Base-by-base conservation (phyloP, 1,140 invertebrate species). In the Ceratina calcarata region DNA sequence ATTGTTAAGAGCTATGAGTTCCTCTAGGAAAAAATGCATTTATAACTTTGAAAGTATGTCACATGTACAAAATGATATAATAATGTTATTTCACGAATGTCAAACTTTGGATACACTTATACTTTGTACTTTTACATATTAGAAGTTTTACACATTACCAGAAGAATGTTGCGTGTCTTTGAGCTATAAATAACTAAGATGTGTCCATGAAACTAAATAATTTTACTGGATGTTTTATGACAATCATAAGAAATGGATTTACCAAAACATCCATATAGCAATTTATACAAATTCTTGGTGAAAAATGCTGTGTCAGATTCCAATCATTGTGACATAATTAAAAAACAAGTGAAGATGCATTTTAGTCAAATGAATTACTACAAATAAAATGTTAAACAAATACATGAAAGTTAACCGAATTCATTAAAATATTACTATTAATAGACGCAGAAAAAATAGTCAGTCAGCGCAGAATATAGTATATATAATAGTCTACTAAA, bases 31-130 rank as follows among this genome's bases (percentile, higher is more conserved):
- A 61, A 51, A 18, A 64, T 55, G 1, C 22, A 20, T 32, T 49
- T 15, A 60, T 10, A 49, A 24, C n/a, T 69, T 69, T 27, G 37
- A 10, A n/a, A 68, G 60, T 58, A 58, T 27, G 22, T 45, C 32
- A 27, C 22, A 57, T 13, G 7, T 10, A 55, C 15, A 58, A 69
- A 45, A 62, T 71, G 8, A 62, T 6, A 77, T 91, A 91, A 69
- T 90, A 88, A 32, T 87, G 94, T 93, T 84, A 57, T n/a, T 55
- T 57, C 55, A 55, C 22, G n/a, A 71, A 45, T 45, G 8, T 45
- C 12, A 49, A 72, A 65, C 58, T 22, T 20, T 32, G 22, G 13
- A 60, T 18, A 51, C 37, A 32, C 4, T 2, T 51, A 27, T 22
- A 32, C 10, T 74, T 61, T 51, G 6, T 51, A 61, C 20, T 51